A percentile compares a stretch with the other conserved stretches of the same genome.
Evolutionary conservation across 23 tunicate species (phyloP).

Genomic region (Botrylloides violaceus): DNA sequence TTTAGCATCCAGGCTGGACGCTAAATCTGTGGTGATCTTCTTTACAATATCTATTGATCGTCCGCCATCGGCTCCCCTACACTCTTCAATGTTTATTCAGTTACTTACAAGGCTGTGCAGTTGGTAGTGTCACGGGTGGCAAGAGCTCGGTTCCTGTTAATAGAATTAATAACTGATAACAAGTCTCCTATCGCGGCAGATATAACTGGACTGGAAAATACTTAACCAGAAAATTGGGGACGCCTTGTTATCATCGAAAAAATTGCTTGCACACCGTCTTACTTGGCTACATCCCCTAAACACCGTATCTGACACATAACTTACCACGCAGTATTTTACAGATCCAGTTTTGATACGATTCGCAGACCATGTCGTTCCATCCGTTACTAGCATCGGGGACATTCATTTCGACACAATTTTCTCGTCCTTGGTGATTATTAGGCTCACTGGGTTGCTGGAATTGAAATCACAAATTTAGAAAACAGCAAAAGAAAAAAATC

Average conservation of each 20-base stretch:
- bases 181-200: too few species aligned
- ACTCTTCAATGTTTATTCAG: not conserved
- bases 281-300: too few species aligned
- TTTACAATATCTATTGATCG: too few species aligned
- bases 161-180: not conserved
- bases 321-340: slow-evolving; percentile 64
- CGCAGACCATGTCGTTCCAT: slow-evolving; percentile 79
- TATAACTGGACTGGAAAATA: too few species aligned
- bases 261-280: too few species aligned
- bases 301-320: not conserved
- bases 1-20: too few species aligned
- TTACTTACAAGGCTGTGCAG: slow-evolving; percentile 5
- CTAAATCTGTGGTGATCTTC: too few species aligned
- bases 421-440: slow-evolving; percentile 66
- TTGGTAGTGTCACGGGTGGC: slow-evolving; percentile 47
- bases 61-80: not conserved
- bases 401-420: slow-evolving; percentile 46
- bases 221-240: too few species aligned
- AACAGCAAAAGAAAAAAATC: too few species aligned
- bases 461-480: too few species aligned
- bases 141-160: slow-evolving; percentile 44
- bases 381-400: slow-evolving; percentile 3
- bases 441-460: slow-evolving; percentile 50
- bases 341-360: slow-evolving; percentile 54
- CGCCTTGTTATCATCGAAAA: too few species aligned